These are phyloP conservation scores for Perithous albicinctus DNA, from an alignment of 2,888 invertebrate genomes.

Conservation along the genomic window DNA sequence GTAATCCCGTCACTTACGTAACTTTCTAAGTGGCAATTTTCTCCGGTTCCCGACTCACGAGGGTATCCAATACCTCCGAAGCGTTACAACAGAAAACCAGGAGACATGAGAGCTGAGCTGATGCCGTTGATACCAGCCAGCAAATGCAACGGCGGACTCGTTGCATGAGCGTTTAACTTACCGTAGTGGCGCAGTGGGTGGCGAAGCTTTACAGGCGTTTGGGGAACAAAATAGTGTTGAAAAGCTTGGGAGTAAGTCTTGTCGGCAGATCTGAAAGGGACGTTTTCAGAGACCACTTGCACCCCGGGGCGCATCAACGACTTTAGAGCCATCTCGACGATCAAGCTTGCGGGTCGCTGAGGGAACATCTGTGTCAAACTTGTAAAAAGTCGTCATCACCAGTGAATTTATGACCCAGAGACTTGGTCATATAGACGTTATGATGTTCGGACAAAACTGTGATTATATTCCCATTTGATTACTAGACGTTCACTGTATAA, in stretches of 20 bases:
- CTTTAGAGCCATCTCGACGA: constrained; percentile 3
- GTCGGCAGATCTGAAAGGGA: constrained; percentile 6
- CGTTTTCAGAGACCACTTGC: constrained; percentile 5
- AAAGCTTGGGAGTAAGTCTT: constrained; percentile 1
- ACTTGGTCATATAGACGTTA: background rate
- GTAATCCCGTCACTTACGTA: constrained; percentile 74
- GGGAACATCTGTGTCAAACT: constrained; percentile 17
- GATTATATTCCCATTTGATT: too few relatives aligned
- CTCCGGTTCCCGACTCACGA: constrained; percentile 7
- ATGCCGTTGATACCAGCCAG: background rate
- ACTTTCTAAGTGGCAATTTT: constrained; percentile 75
- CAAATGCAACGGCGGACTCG: background rate
- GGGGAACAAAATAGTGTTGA: constrained; percentile 20
- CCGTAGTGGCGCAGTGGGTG: background rate
- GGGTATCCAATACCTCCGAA: constrained; percentile 15
- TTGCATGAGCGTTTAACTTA: constrained; percentile 4
- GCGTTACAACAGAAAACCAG: background rate
- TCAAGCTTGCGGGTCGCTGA: background rate
- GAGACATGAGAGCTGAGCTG: constrained; percentile 1
- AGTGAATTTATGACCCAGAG: background rate
- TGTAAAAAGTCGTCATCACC: constrained; percentile 11
- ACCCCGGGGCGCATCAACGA: constrained; percentile 11
- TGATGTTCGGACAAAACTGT: background rate
- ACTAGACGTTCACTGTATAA: too few relatives aligned
- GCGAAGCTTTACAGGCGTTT: constrained; percentile 20